phyloP scores from a whole-genome alignment of 2,797 vertebrate species.

The Tolypeutes matacus region DNA sequence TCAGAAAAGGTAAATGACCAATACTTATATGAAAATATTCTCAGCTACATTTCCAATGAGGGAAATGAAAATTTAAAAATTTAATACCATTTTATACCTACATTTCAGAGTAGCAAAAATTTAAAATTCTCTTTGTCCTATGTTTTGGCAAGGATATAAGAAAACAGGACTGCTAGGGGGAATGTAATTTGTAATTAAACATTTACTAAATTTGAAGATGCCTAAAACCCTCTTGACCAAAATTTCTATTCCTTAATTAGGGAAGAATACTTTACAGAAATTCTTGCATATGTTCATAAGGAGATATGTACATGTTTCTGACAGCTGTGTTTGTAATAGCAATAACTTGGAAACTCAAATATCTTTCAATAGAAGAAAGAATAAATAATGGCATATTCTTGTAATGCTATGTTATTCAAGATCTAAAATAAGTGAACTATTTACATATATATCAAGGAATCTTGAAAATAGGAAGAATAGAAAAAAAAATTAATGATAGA shows the following conservation, averaged over 20 bases:
- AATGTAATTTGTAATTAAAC: neutral
- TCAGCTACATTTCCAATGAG: neutral
- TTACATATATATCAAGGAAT: neutral
- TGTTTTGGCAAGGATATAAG: neutral
- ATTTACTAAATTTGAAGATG: neutral
- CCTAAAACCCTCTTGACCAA: neutral
- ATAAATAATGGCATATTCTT: no score
- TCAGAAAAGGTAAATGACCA: neutral
- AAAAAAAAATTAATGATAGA: neutral
- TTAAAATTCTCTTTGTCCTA: neutral
- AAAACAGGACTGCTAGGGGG: neutral
- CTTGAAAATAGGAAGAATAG: neutral
- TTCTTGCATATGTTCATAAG: neutral
- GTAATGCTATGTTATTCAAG: neutral
- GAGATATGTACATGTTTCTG: neutral
- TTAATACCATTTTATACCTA: neutral
- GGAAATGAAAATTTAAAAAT: neutral
- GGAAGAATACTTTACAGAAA: neutral
- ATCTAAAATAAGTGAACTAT: neutral
- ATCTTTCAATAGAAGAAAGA: neutral
- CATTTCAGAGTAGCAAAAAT: neutral
- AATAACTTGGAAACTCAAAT: neutral
- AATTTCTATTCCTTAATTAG: conserved; percentile 2
- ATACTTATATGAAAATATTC: neutral
- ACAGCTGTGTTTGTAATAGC: neutral